Conservation (phyloP, 2,797 vertebrate species). For the Cephalopachus bancanus region DNA sequence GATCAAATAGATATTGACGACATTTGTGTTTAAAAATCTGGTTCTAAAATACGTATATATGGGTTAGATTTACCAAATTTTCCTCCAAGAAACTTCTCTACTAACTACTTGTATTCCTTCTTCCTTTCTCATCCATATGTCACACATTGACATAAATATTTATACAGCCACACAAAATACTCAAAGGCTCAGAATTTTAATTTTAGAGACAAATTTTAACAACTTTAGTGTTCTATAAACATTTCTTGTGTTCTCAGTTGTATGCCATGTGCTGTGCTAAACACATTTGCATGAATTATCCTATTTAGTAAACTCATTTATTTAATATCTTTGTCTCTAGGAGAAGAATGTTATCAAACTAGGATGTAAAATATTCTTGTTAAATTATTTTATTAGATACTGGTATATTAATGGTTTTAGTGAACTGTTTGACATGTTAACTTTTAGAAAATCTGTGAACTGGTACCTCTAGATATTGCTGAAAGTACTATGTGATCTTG, state of each 20-base stretch:
- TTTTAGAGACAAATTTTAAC: slow-evolving; percentile 53
- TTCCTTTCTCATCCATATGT: slow-evolving; percentile 7
- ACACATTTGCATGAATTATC: slow-evolving; percentile 12
- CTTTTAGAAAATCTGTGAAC: slow-evolving; percentile 21
- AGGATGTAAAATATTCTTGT: slow-evolving; percentile 32
- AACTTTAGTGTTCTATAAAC: slow-evolving; percentile 14
- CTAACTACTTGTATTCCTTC: neutral
- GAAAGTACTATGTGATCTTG: slow-evolving; percentile 61
- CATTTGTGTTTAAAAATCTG: slow-evolving; percentile 16
- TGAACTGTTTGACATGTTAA: slow-evolving; percentile 34
- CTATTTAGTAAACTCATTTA: slow-evolving; percentile 46
- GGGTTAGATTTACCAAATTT: neutral
- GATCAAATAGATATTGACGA: neutral
- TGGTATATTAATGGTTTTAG: slow-evolving; percentile 51
- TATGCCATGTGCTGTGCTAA: neutral
- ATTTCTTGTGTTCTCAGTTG: neutral
- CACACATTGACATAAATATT: neutral
- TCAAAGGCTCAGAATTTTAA: slow-evolving; percentile 20
- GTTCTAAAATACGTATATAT: neutral
- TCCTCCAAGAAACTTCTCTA: neutral
- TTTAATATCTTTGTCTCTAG: slow-evolving; percentile 10
- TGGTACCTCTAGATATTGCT: slow-evolving; percentile 27
- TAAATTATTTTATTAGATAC: slow-evolving; percentile 58
- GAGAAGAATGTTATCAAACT: slow-evolving; percentile 56
- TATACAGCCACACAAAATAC: neutral